phyloP scores from a whole-genome alignment of 2,888 invertebrate species.

The Molanna angustata region DNA sequence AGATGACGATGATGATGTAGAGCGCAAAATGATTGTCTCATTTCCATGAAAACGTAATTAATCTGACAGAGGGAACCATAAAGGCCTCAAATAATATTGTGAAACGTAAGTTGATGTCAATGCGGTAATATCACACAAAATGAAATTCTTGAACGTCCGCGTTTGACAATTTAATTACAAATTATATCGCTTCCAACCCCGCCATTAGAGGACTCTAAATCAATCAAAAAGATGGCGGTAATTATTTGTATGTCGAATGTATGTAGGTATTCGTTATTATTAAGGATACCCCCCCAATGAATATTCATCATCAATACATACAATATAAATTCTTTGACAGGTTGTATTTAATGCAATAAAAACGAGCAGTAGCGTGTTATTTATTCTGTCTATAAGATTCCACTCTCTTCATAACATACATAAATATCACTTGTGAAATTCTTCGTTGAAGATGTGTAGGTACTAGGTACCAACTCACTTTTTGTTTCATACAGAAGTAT shows the following conservation, averaged over 20 bases:
- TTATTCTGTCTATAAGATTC: conserved; percentile 1
- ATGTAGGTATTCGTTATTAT: conserved; percentile 17
- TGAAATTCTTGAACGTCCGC: conserved; percentile 25
- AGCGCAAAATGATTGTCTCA: too few relatives aligned
- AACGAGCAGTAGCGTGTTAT: conserved; percentile 18
- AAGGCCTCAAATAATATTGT: neutral
- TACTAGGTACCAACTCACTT: too few relatives aligned
- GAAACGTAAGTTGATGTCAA: conserved; percentile 14
- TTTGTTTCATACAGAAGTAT: too few relatives aligned
- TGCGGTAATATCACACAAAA: conserved; percentile 20
- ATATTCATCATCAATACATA: conserved; percentile 30
- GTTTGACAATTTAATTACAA: conserved; percentile 33
- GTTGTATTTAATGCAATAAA: conserved; percentile 27
- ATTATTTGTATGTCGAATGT: conserved; percentile 25
- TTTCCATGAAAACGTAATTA: too few relatives aligned
- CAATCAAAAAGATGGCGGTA: conserved; percentile 28
- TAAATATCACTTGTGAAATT: neutral
- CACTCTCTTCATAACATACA: neutral
- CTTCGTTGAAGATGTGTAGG: too few relatives aligned
- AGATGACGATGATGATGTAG: too few relatives aligned
- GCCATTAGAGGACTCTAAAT: conserved; percentile 31
- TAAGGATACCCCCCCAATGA: conserved; percentile 28
- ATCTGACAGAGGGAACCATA: neutral
- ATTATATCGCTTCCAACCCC: conserved; percentile 31
- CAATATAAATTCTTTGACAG: conserved; percentile 21